These are phyloP conservation scores for Tachycineta bicolor DNA, from an alignment of 2,113 vertebrate species.

Conservation along the genomic window DNA sequence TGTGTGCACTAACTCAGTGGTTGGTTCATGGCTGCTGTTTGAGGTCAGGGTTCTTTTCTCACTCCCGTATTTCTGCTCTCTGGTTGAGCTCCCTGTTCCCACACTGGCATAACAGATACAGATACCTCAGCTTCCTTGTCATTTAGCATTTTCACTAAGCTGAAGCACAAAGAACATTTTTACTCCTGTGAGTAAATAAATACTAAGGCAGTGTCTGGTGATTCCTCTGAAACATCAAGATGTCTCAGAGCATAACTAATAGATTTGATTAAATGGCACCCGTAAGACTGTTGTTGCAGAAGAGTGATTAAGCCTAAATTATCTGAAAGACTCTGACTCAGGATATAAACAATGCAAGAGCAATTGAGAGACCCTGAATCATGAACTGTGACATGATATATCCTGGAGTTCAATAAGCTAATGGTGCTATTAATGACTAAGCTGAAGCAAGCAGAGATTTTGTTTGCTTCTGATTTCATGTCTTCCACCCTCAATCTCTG, in stretches of 20 bases:
- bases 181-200: conserved; percentile 30
- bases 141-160: neutral
- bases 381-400: conserved; percentile 45
- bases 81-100: neutral
- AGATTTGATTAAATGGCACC: conserved; percentile 67
- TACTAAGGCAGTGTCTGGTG: conserved; percentile 16
- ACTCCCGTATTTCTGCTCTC: neutral
- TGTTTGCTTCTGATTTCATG: conserved; percentile 34
- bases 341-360: conserved; percentile 41
- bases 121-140: neutral
- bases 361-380: conserved; percentile 29
- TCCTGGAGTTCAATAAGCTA: conserved; percentile 52
- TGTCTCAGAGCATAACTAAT: conserved; percentile 53
- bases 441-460: conserved; percentile 27
- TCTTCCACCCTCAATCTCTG: conserved; percentile 12
- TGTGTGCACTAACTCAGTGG: neutral
- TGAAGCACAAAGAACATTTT: neutral
- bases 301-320: conserved; percentile 68
- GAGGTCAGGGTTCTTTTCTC: neutral
- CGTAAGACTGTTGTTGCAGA: conserved; percentile 53
- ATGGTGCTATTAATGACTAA: conserved; percentile 59
- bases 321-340: conserved; percentile 40
- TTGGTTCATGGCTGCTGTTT: neutral
- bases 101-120: neutral
- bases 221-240: conserved; percentile 45